These are phyloP conservation scores for Picathartes gymnocephalus DNA, from an alignment of 2,113 vertebrate species.

Conservation along the genomic window DNA sequence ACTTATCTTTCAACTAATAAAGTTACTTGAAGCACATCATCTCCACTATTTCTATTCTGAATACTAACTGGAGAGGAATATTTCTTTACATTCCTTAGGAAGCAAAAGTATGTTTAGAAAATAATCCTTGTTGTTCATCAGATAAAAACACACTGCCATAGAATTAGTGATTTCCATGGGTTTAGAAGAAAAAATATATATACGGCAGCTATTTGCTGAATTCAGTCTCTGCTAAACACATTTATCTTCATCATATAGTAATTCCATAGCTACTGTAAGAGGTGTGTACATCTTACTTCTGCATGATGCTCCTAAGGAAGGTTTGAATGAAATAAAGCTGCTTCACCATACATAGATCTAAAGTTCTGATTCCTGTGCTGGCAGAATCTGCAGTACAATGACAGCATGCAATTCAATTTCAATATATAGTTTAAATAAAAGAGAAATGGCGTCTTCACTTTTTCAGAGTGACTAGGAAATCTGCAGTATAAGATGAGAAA, in stretches of 20 bases:
- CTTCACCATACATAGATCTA: background rate
- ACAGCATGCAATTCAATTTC: background rate
- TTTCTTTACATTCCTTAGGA: background rate
- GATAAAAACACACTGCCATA: background rate
- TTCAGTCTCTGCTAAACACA: background rate
- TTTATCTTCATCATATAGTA: background rate
- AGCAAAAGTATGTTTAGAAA: slow-evolving; percentile 1
- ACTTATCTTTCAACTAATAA: background rate
- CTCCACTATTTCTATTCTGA: background rate
- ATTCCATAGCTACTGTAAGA: background rate
- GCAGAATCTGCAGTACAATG: background rate
- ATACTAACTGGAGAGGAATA: slow-evolving; percentile 3
- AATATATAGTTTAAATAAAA: slow-evolving; percentile 22
- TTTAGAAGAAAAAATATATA: slow-evolving; percentile 11
- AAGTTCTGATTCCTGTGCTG: background rate
- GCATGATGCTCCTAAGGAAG: background rate
- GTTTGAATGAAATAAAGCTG: background rate
- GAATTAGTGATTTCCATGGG: background rate
- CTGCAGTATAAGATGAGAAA: background rate
- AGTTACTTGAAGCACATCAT: background rate
- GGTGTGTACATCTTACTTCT: background rate
- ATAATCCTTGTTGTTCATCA: background rate
- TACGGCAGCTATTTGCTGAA: slow-evolving; percentile 5
- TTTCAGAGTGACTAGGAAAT: background rate
- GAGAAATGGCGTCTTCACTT: background rate